Evolutionary conservation across 2,888 invertebrate genomes (phyloP).

Genomic region (Volucella zonaria): DNA sequence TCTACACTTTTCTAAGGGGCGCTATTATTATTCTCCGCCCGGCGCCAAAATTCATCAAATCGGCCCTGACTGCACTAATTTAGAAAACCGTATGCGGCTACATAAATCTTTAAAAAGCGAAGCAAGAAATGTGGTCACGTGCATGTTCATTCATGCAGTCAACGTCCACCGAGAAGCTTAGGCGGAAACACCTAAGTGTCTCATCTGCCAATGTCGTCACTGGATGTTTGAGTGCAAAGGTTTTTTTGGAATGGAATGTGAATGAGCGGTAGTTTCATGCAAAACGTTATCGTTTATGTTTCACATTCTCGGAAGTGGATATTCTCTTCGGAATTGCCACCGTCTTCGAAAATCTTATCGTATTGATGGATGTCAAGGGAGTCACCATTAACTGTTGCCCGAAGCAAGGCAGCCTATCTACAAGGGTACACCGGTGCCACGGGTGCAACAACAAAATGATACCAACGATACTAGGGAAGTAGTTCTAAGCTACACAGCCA

Average conservation of each 20-base stretch:
- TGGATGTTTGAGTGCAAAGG: too few species aligned
- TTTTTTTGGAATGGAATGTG: too few species aligned
- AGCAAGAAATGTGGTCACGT: conserved; percentile 42
- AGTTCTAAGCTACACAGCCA: conserved; percentile 40
- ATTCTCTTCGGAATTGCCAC: too few species aligned
- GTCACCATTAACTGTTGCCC: conserved; percentile 21
- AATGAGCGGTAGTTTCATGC: too few species aligned
- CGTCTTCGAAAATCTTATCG: too few species aligned
- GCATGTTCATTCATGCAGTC: conserved; percentile 54
- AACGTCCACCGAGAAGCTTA: conserved; percentile 53
- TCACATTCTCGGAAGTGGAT: too few species aligned
- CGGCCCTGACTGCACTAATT: conserved; percentile 58
- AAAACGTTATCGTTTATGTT: too few species aligned
- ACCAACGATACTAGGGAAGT: conserved; percentile 13
- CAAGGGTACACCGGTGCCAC: background rate
- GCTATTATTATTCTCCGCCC: too few species aligned
- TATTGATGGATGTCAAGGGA: conserved; percentile 31
- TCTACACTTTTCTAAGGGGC: too few species aligned
- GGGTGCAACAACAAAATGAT: conserved; percentile 2
- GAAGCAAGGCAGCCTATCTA: background rate
- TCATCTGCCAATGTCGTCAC: too few species aligned
- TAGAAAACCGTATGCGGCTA: conserved; percentile 65
- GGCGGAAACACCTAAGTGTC: too few species aligned
- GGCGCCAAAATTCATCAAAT: too few species aligned
- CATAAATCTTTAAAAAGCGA: conserved; percentile 51